phyloP scores from a whole-genome alignment of 2,888 invertebrate species.

The Nebria salina region DNA sequence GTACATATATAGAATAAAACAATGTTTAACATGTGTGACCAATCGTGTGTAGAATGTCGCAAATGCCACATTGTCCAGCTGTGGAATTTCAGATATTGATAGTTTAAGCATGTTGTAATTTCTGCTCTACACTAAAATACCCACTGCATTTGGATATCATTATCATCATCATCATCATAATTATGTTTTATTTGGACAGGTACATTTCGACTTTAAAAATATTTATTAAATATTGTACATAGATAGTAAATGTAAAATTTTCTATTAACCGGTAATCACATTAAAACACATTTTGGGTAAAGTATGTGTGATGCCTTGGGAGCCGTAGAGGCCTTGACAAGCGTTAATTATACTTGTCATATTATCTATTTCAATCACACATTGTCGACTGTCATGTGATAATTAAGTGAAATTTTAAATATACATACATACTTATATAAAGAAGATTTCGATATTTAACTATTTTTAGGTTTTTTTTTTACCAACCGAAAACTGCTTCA shows the following conservation, averaged over 20 bases:
- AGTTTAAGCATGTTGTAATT: slow-evolving; percentile 30
- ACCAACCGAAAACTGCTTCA: too few species aligned
- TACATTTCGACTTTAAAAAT: too few species aligned
- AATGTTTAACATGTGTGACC: slow-evolving; percentile 41
- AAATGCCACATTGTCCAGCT: slow-evolving; percentile 34
- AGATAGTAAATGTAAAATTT: not conserved
- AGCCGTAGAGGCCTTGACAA: slow-evolving; percentile 26
- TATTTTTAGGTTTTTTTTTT: too few species aligned
- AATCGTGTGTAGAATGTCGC: slow-evolving; percentile 26
- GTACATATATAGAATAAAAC: not conserved
- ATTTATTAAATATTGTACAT: too few species aligned
- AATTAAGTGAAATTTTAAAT: slow-evolving; percentile 36
- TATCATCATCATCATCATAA: too few species aligned
- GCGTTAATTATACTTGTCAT: slow-evolving; percentile 42
- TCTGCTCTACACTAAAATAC: not conserved
- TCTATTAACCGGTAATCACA: not conserved
- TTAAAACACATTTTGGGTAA: slow-evolving; percentile 37
- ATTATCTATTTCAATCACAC: slow-evolving; percentile 33
- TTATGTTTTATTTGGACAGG: too few species aligned
- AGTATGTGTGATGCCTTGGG: slow-evolving; percentile 30
- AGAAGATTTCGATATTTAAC: too few species aligned
- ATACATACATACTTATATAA: slow-evolving; percentile 6
- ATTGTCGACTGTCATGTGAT: slow-evolving; percentile 39
- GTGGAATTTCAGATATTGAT: slow-evolving; percentile 41
- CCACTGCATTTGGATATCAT: too few species aligned